These are phyloP conservation scores for Zingel zingel DNA, from an alignment of 2,113 vertebrate genomes.

Conservation along the genomic window DNA sequence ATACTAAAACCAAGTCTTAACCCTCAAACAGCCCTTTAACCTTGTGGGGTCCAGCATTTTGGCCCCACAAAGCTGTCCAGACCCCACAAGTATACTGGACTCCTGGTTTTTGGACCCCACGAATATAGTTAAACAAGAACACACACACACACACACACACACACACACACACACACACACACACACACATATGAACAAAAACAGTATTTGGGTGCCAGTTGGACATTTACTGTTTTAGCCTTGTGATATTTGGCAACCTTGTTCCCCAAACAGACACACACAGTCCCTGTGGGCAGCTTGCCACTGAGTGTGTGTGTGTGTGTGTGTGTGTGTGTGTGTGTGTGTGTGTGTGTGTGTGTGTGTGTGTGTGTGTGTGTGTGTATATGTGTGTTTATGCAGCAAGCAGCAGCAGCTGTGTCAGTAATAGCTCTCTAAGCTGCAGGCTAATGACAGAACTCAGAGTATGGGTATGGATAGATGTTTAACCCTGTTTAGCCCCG, in stretches of 20 bases:
- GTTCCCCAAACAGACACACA: constrained; percentile 77
- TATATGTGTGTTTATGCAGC: constrained; percentile 75
- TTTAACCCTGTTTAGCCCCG: constrained; percentile 83
- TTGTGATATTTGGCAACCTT: constrained; percentile 77
- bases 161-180: constrained; percentile 33
- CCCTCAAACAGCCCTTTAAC: too few relatives aligned
- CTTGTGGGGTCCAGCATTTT: too few relatives aligned
- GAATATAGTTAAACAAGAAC: too few relatives aligned
- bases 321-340: constrained; percentile 60
- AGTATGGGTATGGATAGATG: constrained; percentile 81
- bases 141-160: constrained; percentile 4
- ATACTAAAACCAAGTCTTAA: too few relatives aligned
- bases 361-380: constrained; percentile 52
- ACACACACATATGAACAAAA: constrained; percentile 54
- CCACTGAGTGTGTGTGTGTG: constrained; percentile 58
- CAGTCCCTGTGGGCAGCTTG: constrained; percentile 71
- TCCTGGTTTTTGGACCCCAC: too few relatives aligned
- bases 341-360: constrained; percentile 41
- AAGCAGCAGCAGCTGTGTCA: constrained; percentile 81
- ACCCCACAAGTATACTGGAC: too few relatives aligned
- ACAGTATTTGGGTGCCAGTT: constrained; percentile 67
- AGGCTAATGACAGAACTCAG: constrained; percentile 81
- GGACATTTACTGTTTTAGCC: constrained; percentile 65
- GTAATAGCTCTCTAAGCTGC: constrained; percentile 83
- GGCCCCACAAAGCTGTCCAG: too few relatives aligned